Evolutionary conservation across 2,888 invertebrate species (phyloP).

Genomic region (Plebejus melissa): DNA sequence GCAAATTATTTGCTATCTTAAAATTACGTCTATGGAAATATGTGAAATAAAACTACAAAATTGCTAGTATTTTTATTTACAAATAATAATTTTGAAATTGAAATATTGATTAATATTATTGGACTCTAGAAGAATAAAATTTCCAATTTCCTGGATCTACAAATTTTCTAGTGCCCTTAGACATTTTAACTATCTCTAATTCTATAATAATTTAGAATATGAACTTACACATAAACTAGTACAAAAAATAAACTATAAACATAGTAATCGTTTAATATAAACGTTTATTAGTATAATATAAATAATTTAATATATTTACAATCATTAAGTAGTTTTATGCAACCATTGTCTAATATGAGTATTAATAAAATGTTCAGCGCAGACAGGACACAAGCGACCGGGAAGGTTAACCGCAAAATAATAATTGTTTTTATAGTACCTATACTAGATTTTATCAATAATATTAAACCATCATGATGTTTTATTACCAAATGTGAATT

Average conservation of each 20-base stretch:
- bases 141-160: slow-evolving; percentile 6
- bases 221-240: slow-evolving; percentile 13
- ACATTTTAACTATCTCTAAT: slow-evolving; percentile 3
- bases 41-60: slow-evolving; percentile 1
- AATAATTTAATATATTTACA: neutral
- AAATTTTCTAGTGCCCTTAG: slow-evolving; percentile 4
- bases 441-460: neutral
- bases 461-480: too few relatives aligned
- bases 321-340: neutral
- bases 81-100: neutral
- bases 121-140: slow-evolving; percentile 12
- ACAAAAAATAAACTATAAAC: slow-evolving; percentile 22
- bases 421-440: neutral
- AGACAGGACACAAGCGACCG: neutral
- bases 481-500: too few relatives aligned
- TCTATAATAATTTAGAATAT: slow-evolving; percentile 13
- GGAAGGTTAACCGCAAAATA: neutral
- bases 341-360: neutral
- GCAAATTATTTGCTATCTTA: neutral
- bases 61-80: neutral
- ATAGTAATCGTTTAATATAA: slow-evolving; percentile 22
- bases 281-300: neutral
- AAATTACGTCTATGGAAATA: neutral
- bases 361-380: neutral
- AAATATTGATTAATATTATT: neutral